Evolutionary conservation across 1,140 invertebrate species (phyloP).

Genomic region (Rhopalosiphum padi): DNA sequence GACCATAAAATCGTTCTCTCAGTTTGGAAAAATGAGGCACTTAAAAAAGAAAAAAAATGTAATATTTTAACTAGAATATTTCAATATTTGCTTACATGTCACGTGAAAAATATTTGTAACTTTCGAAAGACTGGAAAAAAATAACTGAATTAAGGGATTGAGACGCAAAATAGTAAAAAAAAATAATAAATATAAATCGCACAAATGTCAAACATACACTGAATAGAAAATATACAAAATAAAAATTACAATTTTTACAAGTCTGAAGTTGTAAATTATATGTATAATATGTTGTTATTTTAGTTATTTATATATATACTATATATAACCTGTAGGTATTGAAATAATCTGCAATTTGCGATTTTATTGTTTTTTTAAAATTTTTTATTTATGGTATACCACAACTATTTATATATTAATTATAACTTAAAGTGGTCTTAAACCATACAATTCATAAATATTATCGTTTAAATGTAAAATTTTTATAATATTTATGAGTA

Average conservation of each 20-base stretch:
- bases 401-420: not conserved
- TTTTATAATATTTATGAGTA: not conserved
- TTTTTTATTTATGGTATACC: not conserved
- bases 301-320: not conserved
- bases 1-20: not conserved
- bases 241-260: not conserved
- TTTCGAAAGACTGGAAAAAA: not conserved
- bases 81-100: not conserved
- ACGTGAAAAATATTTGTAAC: not conserved
- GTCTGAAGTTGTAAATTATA: not conserved
- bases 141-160: not conserved
- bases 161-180: not conserved
- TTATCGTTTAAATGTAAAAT: not conserved
- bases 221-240: not conserved
- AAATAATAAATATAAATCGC: not conserved
- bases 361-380: not conserved
- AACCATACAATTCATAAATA: not conserved
- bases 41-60: not conserved
- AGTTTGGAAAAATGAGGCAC: not conserved
- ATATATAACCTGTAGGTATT: not conserved
- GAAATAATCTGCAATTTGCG: not conserved
- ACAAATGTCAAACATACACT: not conserved
- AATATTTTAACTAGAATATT: slow-evolving; percentile 12
- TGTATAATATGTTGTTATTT: not conserved
- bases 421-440: not conserved